Conservation (phyloP, 1,140 invertebrate genomes). For the Stenopsyche tienmushanensis region DNA sequence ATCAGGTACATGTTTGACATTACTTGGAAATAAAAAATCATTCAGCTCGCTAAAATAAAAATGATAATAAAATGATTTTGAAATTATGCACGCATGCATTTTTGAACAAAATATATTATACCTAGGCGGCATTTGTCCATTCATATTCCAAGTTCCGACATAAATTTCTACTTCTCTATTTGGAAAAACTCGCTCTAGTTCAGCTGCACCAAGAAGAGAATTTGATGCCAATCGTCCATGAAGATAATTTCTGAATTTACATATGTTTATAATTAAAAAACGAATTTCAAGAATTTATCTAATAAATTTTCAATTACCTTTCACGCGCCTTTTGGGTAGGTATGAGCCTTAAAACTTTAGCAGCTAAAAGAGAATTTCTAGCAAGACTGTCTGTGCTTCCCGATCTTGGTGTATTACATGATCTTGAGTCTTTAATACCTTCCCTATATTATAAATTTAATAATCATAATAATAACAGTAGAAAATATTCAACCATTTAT, state of each 20-base stretch:
- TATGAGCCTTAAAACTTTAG: constrained; percentile 76
- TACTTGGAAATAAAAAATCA: constrained; percentile 83
- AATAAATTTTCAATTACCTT: constrained; percentile 53
- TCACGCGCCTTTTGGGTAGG: constrained; percentile 76
- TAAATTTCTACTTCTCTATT: constrained; percentile 83
- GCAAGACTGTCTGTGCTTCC: constrained; percentile 70
- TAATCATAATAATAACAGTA: too few species aligned
- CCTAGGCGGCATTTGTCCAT: constrained; percentile 77
- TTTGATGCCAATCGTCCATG: constrained; percentile 76
- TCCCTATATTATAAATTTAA: too few species aligned
- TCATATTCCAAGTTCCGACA: constrained; percentile 97
- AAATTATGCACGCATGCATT: not conserved
- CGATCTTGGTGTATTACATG: constrained; percentile 38
- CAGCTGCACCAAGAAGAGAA: constrained; percentile 76
- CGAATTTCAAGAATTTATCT: not conserved
- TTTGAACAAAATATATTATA: too few species aligned
- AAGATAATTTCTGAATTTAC: constrained; percentile 66
- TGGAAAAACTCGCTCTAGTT: constrained; percentile 84
- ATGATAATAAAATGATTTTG: not conserved
- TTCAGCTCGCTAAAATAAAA: constrained; percentile 69
- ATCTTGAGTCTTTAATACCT: constrained; percentile 27
- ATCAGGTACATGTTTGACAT: constrained; percentile 84
- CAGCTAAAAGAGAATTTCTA: constrained; percentile 70
- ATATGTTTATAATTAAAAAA: not conserved
- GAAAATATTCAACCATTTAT: too few species aligned